Evolutionary conservation across 2,113 vertebrate genomes (phyloP).

Genomic region (Felis catus): DNA sequence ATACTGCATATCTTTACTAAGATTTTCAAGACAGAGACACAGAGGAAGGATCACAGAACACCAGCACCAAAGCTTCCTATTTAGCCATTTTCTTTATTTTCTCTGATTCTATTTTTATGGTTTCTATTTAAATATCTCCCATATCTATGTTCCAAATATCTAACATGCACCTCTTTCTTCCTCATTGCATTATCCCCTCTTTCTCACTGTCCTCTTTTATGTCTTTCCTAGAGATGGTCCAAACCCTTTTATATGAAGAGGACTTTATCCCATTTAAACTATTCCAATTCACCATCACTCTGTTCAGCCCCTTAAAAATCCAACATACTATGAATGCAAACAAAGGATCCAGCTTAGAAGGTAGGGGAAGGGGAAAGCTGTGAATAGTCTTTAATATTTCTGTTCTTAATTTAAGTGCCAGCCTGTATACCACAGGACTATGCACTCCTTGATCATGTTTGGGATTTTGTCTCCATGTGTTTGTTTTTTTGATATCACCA

Average conservation of each 20-base stretch:
- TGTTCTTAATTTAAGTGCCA: neutral
- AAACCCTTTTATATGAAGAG: neutral
- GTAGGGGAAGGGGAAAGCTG: neutral
- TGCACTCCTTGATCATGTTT: neutral
- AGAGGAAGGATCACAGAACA: neutral
- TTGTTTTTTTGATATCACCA: neutral
- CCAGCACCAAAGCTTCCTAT: neutral
- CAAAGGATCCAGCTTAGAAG: neutral
- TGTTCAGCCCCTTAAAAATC: neutral
- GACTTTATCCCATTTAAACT: neutral
- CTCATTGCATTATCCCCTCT: neutral
- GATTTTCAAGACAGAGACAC: neutral
- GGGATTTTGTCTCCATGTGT: neutral
- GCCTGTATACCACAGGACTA: neutral
- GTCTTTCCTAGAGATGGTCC: neutral
- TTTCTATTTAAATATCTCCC: neutral
- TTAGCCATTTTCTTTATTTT: neutral
- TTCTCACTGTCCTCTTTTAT: neutral
- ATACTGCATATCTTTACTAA: neutral
- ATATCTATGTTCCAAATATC: neutral
- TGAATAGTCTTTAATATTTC: neutral
- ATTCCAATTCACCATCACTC: neutral
- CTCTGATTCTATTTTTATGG: neutral
- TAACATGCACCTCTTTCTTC: neutral
- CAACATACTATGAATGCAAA: neutral